Conservation (phyloP, 2,888 invertebrate genomes). For the Nebria brevicollis region DNA sequence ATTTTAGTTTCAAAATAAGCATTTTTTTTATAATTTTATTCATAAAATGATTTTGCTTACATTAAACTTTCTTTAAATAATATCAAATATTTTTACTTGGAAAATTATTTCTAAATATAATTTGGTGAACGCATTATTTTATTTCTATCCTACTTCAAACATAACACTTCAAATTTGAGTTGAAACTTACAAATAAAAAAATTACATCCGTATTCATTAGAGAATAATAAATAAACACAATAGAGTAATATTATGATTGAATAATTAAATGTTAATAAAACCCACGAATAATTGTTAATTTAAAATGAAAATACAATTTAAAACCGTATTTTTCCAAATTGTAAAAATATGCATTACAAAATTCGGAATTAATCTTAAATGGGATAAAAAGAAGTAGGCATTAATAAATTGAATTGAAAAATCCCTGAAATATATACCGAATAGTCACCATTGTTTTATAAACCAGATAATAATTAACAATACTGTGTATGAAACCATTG, state of each 20-base stretch:
- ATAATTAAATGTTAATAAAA: too few species aligned
- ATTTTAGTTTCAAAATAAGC: neutral
- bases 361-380: neutral
- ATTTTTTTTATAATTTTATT: neutral
- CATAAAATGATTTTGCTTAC: neutral
- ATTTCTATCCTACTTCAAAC: too few species aligned
- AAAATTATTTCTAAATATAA: neutral
- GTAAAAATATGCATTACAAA: too few species aligned
- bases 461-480: neutral
- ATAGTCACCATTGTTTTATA: neutral
- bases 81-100: neutral
- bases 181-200: too few species aligned
- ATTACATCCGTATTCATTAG: too few species aligned
- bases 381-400: neutral
- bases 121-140: too few species aligned
- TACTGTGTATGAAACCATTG: slow-evolving; percentile 30
- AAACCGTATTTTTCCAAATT: too few species aligned
- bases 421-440: neutral
- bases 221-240: too few species aligned
- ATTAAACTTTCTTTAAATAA: neutral
- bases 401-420: neutral
- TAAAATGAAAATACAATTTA: too few species aligned
- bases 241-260: too few species aligned
- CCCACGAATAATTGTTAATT: too few species aligned
- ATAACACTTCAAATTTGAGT: too few species aligned